Base-by-base conservation (phyloP, 2,113 vertebrate species). In the Rattus rattus region DNA sequence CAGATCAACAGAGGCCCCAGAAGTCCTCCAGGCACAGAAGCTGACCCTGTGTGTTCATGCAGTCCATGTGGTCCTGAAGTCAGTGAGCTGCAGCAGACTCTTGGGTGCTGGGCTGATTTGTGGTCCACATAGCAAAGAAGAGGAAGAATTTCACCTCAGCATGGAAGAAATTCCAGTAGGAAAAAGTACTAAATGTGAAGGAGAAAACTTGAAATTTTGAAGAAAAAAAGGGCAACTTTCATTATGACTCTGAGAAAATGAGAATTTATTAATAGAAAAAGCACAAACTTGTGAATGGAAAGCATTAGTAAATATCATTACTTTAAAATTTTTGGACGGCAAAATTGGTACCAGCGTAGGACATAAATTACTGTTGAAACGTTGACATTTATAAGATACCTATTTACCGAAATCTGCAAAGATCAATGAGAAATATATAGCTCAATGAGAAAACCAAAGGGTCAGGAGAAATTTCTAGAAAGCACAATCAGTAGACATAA, bases 191-290 rank as follows among this genome's bases (percentile, higher is more conserved):
- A 56, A 86, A 22, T 73, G 73, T 86, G 69, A 85, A 94, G 84
- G 59, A 14, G 1, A 73, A 80, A 92, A 59, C 30, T 73, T 92
- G 30, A 49, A 81, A 67, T 65, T 33, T 86, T 30, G 73, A 67
- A 65, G 76, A 92, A 17, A 77, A 73, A 77, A 85, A 88, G 24
- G 24, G 20, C 33, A 86, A 86, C 10, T 95, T 33, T 73, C 13
- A 90, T 81, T 89, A 86, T 81, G 73, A 81, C 39, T 61, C 47
- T 49, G 49, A 90, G 30, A 67, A 95, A 72, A 13, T 30, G 80
- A 87, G 33, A 69, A 67, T 67, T 90, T 85, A 83, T 79, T 93
- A 95, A 67, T 47, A 90, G 28, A 70, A 70, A 91, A 70, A 47
- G 26, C 47, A 88, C 24, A 30, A 43, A 85, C 54, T 75, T 20